phyloP scores from a whole-genome alignment of 2,888 invertebrate species.

The Panzeria rudis region DNA sequence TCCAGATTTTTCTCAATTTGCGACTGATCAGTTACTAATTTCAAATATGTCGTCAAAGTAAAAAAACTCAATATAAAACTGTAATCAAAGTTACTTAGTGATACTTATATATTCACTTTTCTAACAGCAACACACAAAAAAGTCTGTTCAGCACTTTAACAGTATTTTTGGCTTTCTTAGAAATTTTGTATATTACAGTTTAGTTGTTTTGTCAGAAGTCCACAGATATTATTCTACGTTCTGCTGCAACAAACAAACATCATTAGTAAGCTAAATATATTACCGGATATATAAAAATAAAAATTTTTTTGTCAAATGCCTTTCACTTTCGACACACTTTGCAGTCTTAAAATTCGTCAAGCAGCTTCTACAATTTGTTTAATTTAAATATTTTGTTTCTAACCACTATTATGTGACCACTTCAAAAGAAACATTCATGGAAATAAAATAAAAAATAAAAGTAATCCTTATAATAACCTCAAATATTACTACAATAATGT shows the following conservation, averaged over 20 bases:
- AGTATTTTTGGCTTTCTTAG: no score
- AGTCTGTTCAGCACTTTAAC: no score
- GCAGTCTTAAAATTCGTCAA: neutral
- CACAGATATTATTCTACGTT: no score
- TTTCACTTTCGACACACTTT: neutral
- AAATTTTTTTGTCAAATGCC: neutral
- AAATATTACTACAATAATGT: slow-evolving; percentile 27
- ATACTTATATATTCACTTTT: no score
- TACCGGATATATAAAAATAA: neutral
- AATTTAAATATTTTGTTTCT: slow-evolving; percentile 6
- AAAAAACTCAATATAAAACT: no score
- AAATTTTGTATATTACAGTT: no score
- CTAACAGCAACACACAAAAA: no score
- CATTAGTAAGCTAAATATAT: slow-evolving; percentile 3
- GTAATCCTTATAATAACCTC: slow-evolving; percentile 36
- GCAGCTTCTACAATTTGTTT: neutral
- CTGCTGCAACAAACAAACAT: neutral
- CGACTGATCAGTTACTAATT: no score
- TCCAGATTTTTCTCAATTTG: no score
- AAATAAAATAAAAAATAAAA: slow-evolving; percentile 8
- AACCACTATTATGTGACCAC: neutral
- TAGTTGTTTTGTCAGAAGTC: no score
- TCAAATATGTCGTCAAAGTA: no score
- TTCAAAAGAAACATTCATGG: neutral
- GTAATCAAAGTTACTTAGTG: no score